Conservation (phyloP, 23 tunicate species). For the Phallusia fumigata region DNA sequence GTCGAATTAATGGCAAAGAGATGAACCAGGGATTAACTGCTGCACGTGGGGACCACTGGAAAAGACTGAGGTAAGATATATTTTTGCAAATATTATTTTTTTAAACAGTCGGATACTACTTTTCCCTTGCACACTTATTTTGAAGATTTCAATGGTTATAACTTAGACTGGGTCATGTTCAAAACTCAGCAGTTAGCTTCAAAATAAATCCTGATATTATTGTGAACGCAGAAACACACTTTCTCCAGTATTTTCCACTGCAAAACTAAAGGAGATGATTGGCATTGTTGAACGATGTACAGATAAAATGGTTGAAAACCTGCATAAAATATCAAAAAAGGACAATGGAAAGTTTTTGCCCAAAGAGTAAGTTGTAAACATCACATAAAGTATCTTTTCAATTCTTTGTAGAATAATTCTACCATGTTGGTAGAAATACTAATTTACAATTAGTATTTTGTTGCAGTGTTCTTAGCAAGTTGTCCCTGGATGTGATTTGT, state of each 20-base stretch:
- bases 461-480: constrained; percentile 36
- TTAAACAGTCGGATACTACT: not conserved
- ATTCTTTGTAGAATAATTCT: too few relatives aligned
- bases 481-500: constrained; percentile 39
- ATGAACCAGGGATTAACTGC: constrained; percentile 52
- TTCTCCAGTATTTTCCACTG: constrained; percentile 59
- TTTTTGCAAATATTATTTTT: too few relatives aligned
- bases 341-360: constrained; percentile 44
- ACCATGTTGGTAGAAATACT: too few relatives aligned
- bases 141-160: too few relatives aligned
- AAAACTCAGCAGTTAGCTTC: too few relatives aligned
- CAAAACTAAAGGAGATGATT: constrained; percentile 61
- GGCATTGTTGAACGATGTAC: constrained; percentile 42
- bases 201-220: not conserved
- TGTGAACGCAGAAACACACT: constrained; percentile 16
- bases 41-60: constrained; percentile 59
- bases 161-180: too few relatives aligned
- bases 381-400: too few relatives aligned
- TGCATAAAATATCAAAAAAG: constrained; percentile 18
- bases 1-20: constrained; percentile 37
- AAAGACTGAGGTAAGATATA: constrained; percentile 44
- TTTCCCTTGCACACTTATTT: not conserved
- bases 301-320: constrained; percentile 30
- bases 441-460: not conserved
- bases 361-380: constrained; percentile 34